Evolutionary conservation across 2,888 invertebrate species (phyloP).

Genomic region (Drosophila tripunctata): DNA sequence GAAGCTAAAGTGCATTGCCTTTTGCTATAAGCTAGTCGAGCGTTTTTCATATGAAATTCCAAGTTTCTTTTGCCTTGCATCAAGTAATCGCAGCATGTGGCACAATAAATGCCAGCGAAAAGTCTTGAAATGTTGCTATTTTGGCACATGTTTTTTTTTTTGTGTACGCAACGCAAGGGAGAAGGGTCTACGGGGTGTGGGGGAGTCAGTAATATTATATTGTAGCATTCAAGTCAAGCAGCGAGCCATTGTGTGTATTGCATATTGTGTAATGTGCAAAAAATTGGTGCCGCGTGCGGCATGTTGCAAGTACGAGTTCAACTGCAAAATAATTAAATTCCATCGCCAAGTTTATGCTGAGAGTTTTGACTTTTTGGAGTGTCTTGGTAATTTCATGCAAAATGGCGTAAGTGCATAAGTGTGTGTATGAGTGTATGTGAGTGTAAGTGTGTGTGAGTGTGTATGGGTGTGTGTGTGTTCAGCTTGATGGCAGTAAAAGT

Average conservation of each 20-base stretch:
- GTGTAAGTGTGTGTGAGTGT: constrained; percentile 1
- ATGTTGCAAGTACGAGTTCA: constrained; percentile 45
- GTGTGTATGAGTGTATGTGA: neutral
- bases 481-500: constrained; percentile 56
- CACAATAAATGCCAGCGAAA: constrained; percentile 63
- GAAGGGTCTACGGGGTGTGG: neutral
- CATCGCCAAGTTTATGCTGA: constrained; percentile 62
- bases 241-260: constrained; percentile 24
- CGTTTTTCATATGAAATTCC: neutral
- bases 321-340: constrained; percentile 76
- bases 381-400: constrained; percentile 70
- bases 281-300: constrained; percentile 63
- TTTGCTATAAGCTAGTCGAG: neutral
- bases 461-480: constrained; percentile 20
- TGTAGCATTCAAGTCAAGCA: constrained; percentile 8
- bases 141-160: constrained; percentile 51
- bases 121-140: constrained; percentile 47
- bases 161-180: neutral
- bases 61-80: constrained; percentile 33
- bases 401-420: constrained; percentile 20
- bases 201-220: constrained; percentile 3
- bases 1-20: neutral
- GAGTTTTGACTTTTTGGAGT: constrained; percentile 50
- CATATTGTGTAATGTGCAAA: constrained; percentile 67
- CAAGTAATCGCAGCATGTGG: constrained; percentile 66